Percentiles rank a stretch among this genome's conserved stretches.
Conservation (phyloP, 2,888 invertebrate genomes). For the Anorthoa munda region DNA sequence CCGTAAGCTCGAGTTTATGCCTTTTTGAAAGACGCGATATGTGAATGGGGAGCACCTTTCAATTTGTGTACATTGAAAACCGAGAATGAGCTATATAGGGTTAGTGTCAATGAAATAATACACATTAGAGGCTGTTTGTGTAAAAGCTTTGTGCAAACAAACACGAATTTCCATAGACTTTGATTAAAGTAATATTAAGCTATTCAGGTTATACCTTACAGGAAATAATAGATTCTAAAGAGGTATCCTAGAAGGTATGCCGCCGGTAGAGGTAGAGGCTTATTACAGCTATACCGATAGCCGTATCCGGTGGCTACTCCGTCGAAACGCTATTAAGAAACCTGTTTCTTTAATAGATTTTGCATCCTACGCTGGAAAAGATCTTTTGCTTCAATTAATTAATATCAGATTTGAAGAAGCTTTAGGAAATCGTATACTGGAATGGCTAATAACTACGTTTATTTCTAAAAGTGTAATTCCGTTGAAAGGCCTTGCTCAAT, state of each 20-base stretch:
- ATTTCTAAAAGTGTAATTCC: background rate
- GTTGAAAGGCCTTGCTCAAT: constrained; percentile 4
- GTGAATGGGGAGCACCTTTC: constrained; percentile 27
- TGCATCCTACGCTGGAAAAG: constrained; percentile 29
- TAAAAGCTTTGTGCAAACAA: background rate
- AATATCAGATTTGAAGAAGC: background rate
- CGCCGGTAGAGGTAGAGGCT: constrained; percentile 47
- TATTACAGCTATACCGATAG: constrained; percentile 58
- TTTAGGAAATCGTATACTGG: background rate
- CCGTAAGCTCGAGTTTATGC: constrained; percentile 32
- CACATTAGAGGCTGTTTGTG: constrained; percentile 3
- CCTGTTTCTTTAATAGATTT: constrained; percentile 52
- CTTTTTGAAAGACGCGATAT: constrained; percentile 32
- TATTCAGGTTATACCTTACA: constrained; percentile 15
- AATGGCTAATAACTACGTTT: background rate
- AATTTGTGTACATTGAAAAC: constrained; percentile 25
- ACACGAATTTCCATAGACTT: background rate
- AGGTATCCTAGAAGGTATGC: constrained; percentile 40
- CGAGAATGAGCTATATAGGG: constrained; percentile 12
- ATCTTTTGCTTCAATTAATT: background rate
- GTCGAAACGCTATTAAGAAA: constrained; percentile 49
- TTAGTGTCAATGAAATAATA: constrained; percentile 14
- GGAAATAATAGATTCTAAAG: constrained; percentile 38
- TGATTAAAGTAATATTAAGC: constrained; percentile 3
- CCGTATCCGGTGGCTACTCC: constrained; percentile 58